Base-by-base conservation (phyloP, 2,888 invertebrate species). In the Cheilosia grossa region DNA sequence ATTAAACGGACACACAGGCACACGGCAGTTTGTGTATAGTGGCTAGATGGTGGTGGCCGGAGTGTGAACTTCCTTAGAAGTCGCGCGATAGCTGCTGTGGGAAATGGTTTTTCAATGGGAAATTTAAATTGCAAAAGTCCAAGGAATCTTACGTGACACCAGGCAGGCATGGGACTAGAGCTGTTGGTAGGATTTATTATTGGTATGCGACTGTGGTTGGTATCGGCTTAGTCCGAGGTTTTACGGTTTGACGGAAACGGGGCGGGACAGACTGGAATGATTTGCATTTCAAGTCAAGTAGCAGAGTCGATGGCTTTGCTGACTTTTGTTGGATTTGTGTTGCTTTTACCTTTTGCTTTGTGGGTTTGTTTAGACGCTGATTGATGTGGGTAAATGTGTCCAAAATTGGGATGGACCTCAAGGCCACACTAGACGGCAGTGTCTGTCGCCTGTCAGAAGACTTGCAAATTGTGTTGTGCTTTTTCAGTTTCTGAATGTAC, bases 91-190 rank as follows among this genome's bases (percentile, higher is more conserved):
- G 7, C 7, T n/a, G 17, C 44, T 37, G 51, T 30, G 67, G 54
- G 83, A 74, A 80, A 73, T 69, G 56, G 19, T 17, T 69, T 83
- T 51, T 51, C 77, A 67, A 66, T 82, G 82, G 78, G 81, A 85
- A 81, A 85, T 85, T 67, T 72, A 80, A 83, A 80, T 83, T 83
- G 80, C 74, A 74, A 82, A 27, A 69, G 77, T 64, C 77, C 64
- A 61, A 61, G 56, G 44, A 72, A 49, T 64, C 80, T 67, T 64
- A 73, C 75, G 80, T 81, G 80, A 67, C 80, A 81, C 24, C 24
- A 13, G 51, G 49, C 24, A 13, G 51, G 49, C 24, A 13, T 24
- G 49, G 54, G 56, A 37, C 13, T 19, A 42, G n/a, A 66, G 40
- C 53, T 47, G 40, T 33, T 67, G 27, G 19, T 33, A 54, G 13